Evolutionary conservation across 2,888 invertebrate genomes (phyloP).

Genomic region (Hyalella azteca): DNA sequence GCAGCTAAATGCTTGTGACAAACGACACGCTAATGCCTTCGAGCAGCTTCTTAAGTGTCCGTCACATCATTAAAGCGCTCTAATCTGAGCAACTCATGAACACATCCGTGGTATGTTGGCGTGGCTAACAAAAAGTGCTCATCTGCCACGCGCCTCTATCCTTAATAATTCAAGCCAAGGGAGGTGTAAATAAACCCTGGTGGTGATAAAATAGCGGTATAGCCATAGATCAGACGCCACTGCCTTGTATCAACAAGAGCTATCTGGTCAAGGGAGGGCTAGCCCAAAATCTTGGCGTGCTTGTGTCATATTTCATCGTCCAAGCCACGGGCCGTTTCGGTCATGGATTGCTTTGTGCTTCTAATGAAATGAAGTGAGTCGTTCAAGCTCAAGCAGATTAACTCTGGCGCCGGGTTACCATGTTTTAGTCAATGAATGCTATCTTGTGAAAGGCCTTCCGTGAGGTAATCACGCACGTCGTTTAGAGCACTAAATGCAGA

Average conservation of each 20-base stretch:
- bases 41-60: neutral
- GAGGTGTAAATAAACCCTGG: constrained; percentile 6
- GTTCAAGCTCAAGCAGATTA: too few species aligned
- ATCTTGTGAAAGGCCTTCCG: too few species aligned
- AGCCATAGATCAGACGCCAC: neutral
- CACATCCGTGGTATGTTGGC: neutral
- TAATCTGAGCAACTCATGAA: neutral
- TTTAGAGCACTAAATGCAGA: too few species aligned
- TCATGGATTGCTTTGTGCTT: too few species aligned
- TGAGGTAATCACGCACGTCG: too few species aligned
- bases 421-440: too few species aligned
- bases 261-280: neutral
- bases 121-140: neutral
- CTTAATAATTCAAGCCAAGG: neutral
- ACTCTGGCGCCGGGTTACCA: too few species aligned
- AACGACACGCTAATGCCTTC: constrained; percentile 8
- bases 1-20: constrained; percentile 16
- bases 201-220: constrained; percentile 16
- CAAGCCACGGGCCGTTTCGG: neutral
- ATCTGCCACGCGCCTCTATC: neutral
- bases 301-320: constrained; percentile 28
- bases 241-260: neutral
- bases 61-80: neutral
- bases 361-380: too few species aligned
- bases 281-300: neutral